Conservation (phyloP, 1,140 invertebrate genomes). For the Cotesia glomerata region DNA sequence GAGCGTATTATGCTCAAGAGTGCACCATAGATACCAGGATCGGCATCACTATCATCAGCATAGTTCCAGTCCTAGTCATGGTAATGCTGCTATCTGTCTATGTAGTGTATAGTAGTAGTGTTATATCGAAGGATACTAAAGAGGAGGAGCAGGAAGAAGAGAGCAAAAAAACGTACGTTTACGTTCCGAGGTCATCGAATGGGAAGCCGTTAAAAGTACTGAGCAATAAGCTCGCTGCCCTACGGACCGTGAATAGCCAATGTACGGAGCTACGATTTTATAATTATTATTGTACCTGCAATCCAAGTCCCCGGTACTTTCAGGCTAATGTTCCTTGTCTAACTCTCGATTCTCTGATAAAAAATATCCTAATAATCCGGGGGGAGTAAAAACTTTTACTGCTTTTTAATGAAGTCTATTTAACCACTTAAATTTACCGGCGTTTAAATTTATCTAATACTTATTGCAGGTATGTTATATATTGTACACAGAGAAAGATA, state of each 20-base stretch:
- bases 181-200: constrained; percentile 33
- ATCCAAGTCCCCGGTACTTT: not conserved
- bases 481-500: no score
- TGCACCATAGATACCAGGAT: no score
- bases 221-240: constrained; percentile 21
- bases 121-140: constrained; percentile 17
- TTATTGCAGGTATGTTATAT: no score
- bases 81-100: not conserved
- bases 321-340: not conserved
- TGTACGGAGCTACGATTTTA: constrained; percentile 25
- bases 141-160: constrained; percentile 32
- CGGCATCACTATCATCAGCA: not conserved
- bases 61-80: not conserved
- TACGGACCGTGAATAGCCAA: constrained; percentile 24
- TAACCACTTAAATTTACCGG: no score
- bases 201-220: constrained; percentile 25
- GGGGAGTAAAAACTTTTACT: no score
- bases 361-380: not conserved
- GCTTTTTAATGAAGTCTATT: no score
- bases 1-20: not conserved
- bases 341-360: not conserved
- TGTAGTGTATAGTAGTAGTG: not conserved
- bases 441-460: no score
- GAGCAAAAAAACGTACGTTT: constrained; percentile 26
- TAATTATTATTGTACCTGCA: constrained; percentile 25